Conservation (phyloP, 2,113 vertebrate species). For the Seriola dumerili region DNA sequence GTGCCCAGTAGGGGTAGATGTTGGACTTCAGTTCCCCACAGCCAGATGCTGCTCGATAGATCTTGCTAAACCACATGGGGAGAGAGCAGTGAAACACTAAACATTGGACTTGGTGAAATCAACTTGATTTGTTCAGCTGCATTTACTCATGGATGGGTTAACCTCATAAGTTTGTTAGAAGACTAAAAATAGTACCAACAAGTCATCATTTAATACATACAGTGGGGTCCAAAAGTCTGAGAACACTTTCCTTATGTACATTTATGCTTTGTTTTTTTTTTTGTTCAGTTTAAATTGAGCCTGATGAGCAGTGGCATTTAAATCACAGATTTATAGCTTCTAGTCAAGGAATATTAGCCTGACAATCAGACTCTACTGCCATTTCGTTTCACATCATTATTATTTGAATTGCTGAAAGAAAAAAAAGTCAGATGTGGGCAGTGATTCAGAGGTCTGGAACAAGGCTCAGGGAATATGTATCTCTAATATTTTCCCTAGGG, state of each 20-base stretch:
- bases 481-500: background rate
- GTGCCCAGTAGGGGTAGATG: slow-evolving; percentile 69
- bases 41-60: background rate
- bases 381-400: background rate
- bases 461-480: background rate
- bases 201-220: background rate
- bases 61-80: background rate
- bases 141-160: background rate
- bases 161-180: background rate
- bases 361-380: background rate
- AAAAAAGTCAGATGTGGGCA: background rate
- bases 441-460: background rate
- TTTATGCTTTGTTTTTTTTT: background rate
- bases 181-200: background rate
- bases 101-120: background rate
- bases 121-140: slow-evolving; percentile 2
- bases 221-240: background rate
- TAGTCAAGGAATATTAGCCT: background rate
- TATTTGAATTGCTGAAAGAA: background rate
- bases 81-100: background rate
- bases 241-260: background rate
- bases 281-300: background rate
- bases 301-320: background rate
- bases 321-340: background rate
- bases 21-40: slow-evolving; percentile 41